These are phyloP conservation scores for Phyllotreta cruciferae DNA, from an alignment of 2,888 invertebrate species.

Conservation along the genomic window DNA sequence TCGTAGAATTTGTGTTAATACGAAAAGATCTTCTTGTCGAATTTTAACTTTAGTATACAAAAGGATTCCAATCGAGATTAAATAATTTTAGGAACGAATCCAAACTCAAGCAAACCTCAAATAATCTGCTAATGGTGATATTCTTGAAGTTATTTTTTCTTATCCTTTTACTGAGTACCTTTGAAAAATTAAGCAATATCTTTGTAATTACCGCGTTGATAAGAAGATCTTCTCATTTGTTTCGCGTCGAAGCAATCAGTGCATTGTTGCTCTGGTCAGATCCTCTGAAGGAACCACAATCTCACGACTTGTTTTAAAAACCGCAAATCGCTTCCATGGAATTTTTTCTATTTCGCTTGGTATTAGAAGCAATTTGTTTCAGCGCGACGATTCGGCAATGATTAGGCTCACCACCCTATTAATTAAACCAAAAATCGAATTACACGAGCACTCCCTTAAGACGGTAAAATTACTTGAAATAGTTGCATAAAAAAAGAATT, in stretches of 20 bases:
- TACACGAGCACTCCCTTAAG: too few species aligned
- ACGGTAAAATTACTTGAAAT: too few species aligned
- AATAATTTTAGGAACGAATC: conserved; percentile 8
- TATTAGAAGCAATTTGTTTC: too few species aligned
- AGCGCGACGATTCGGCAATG: too few species aligned
- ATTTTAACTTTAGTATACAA: conserved; percentile 10
- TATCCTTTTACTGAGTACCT: conserved; percentile 9
- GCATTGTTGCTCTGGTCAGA: conserved; percentile 40
- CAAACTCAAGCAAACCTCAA: too few species aligned
- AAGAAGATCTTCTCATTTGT: conserved; percentile 28
- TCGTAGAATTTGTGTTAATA: conserved; percentile 26
- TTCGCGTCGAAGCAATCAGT: conserved; percentile 43
- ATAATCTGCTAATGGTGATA: not conserved
- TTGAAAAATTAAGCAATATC: conserved; percentile 22
- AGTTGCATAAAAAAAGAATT: too few species aligned
- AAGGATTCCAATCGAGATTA: not conserved
- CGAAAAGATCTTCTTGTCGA: conserved; percentile 20
- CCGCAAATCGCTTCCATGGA: too few species aligned
- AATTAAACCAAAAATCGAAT: too few species aligned
- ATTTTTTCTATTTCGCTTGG: too few species aligned
- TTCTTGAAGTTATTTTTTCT: conserved; percentile 2
- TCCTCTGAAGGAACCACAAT: conserved; percentile 13
- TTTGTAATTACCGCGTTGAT: conserved; percentile 26
- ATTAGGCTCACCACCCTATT: too few species aligned
- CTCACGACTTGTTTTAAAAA: conserved; percentile 8